These are phyloP conservation scores for Ctena decussata DNA, from an alignment of 2,888 invertebrate genomes.

Conservation along the genomic window DNA sequence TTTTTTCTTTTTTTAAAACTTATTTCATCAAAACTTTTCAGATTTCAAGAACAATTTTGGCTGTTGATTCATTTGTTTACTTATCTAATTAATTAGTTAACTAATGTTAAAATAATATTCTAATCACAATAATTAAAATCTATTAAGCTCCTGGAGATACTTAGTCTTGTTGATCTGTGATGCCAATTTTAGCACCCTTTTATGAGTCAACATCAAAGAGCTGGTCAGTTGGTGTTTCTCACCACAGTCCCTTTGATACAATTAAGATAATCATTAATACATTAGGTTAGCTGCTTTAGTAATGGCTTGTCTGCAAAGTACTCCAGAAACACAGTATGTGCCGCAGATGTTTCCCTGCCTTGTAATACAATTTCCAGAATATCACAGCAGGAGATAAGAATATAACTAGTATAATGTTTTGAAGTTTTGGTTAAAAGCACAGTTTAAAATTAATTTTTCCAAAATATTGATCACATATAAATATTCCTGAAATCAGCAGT, in stretches of 20 bases:
- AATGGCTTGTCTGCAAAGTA: background rate
- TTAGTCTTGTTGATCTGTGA: background rate
- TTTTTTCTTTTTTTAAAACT: no score
- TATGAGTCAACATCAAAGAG: no score
- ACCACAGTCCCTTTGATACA: background rate
- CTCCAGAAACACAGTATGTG: background rate
- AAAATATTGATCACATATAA: background rate
- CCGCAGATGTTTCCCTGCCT: background rate
- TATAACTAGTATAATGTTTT: background rate
- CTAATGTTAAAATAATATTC: no score
- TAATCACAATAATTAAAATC: no score
- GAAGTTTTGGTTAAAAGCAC: background rate
- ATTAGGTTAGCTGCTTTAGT: background rate
- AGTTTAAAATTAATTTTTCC: background rate
- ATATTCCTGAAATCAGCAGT: background rate
- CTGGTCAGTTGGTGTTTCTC: background rate
- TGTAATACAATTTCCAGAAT: background rate
- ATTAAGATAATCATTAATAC: background rate
- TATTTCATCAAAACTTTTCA: no score
- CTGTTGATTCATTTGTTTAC: no score
- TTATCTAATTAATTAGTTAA: no score
- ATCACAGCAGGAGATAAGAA: background rate
- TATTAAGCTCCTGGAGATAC: no score
- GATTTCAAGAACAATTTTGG: no score
- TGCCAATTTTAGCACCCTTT: background rate